A percentile compares a stretch with the other conserved stretches of the same genome.
These are phyloP conservation scores for Zygothrica quintamaculata DNA, from an alignment of 2,888 invertebrate genomes.

Conservation along the genomic window DNA sequence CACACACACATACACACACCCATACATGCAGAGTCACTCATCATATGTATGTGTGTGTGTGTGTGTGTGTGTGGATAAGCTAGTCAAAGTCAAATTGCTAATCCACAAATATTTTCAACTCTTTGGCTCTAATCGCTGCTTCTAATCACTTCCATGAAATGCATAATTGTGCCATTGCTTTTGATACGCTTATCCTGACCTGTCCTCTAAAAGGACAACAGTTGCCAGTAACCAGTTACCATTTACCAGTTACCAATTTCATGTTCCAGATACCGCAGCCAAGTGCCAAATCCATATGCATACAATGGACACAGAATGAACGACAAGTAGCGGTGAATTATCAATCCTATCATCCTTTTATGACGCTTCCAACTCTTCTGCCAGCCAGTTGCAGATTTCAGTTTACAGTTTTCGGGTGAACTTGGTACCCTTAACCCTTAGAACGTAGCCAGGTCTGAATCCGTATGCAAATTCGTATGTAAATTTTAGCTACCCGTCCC, in stretches of 20 bases:
- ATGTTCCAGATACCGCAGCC: constrained; percentile 58
- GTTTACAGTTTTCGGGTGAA: constrained; percentile 10
- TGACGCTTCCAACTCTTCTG: constrained; percentile 45
- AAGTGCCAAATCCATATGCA: constrained; percentile 66
- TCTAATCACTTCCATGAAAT: constrained; percentile 73
- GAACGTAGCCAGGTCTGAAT: no score
- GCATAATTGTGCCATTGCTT: constrained; percentile 70
- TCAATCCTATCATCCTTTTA: constrained; percentile 81
- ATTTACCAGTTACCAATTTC: constrained; percentile 14
- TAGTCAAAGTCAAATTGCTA: constrained; percentile 42
- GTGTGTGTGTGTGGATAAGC: not conserved
- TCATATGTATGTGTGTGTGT: not conserved
- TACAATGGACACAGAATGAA: constrained; percentile 67
- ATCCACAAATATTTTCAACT: constrained; percentile 78
- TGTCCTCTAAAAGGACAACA: not conserved
- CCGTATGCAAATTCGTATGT: no score
- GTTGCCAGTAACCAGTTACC: constrained; percentile 1
- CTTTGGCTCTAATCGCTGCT: constrained; percentile 63
- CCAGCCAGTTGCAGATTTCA: constrained; percentile 35
- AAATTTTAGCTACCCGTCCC: constrained; percentile 3
- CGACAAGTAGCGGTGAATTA: constrained; percentile 80
- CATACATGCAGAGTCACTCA: not conserved
- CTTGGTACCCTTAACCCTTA: not conserved
- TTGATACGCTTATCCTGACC: constrained; percentile 49
- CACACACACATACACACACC: not conserved